Evolutionary conservation across 2,113 vertebrate genomes (phyloP), one percentile per base, ranked within the genome.

Genomic region (Leptobrachium leishanense): DNA sequence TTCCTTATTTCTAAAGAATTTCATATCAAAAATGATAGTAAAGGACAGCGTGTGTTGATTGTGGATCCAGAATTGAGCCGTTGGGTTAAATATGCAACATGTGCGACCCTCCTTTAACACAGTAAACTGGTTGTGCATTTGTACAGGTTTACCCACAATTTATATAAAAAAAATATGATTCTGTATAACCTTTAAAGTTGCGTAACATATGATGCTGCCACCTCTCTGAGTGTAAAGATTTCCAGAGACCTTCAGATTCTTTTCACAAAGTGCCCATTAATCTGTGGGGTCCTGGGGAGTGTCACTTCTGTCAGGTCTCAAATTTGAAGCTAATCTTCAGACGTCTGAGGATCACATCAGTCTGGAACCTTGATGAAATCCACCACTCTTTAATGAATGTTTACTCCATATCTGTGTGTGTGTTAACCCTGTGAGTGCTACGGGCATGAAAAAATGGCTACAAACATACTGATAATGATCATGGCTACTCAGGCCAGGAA

Each of bases 221-320:
- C 55, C 10, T 59, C 55, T 3, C 55, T 13, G 13, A 55, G 53
- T 68, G 39, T 68, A 39, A 64, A 68, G 53, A 76, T 43, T 76
- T 68, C 65, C 50, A 54, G 41, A 46, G 54, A 41, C 43, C 65
- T 44, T 39, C 66, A 70, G 54, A 69, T 59, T 20, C 43, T 44
- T 67, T 50, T 44, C 10, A 77, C 75, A 77, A 69, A 69, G 75
- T 70, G 53, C 68, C 66, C 75, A 77, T 77, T 77, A 77, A 77
- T 50, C 8, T 15, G 20, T 6, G 12, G 67, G n/a, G 41, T 20
- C 75, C 75, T 77, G 75, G 55, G 20, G 67, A 69, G 75, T 43
- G 53, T 76, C 75, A 76, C 75, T 20, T 68, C 65, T 76, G 75
- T 68, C 75, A 76, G 64, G 50, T 43, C 12, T 39, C 8, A 54